Base-by-base conservation (phyloP, 1,140 invertebrate species). In the Pachyrhynchus sulphureomaculatus region DNA sequence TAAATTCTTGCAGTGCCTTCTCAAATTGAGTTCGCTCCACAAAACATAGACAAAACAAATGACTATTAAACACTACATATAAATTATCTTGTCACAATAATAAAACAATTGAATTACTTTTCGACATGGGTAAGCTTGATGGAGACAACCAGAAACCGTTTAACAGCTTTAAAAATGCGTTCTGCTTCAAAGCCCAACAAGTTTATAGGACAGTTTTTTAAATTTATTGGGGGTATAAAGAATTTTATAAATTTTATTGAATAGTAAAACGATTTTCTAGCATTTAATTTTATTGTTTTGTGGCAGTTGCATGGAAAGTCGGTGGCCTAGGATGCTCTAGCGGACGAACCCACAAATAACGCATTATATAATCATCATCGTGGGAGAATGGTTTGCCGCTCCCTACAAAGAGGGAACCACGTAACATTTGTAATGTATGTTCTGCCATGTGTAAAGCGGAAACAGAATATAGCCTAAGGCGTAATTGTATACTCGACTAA, bases 71-170 rank as follows among this genome's bases (percentile, higher is more conserved):
- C 59, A 41, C 66, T 70, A 66, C 64, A 42, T 34, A 56, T 36
- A 56, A 56, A 56, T 56, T 56, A 47, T 36, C 41, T 32, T 56
- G 53, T 44, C 53, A 48, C 55, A 49, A 41, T 13, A 44, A 58
- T 74, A 72, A 70, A 73, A 74, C 71, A 74, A 74, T 74, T 73
- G 72, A 74, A 74, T 74, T 74, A 74, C 73, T 73, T 74, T 74
- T 74, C 72, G 64, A 74, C 72, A 74, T 73, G 72, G 71, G 59
- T 71, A 72, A 68, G 65, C 66, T 62, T 61, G 41, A 49, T 48
- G 44, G 53, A 65, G 52, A 66, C 58, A 67, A 69, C 61, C 66
- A 47, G 53, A 45, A 56, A 56, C 39, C 53, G 53, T 47, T 56
- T 56, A 56, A 56, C 39, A 33, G 42, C 21, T 34, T 56, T 45